A percentile compares a stretch with the other conserved stretches of the same genome.
Conservation (phyloP, 2,888 invertebrate species). For the Lypha dubia region DNA sequence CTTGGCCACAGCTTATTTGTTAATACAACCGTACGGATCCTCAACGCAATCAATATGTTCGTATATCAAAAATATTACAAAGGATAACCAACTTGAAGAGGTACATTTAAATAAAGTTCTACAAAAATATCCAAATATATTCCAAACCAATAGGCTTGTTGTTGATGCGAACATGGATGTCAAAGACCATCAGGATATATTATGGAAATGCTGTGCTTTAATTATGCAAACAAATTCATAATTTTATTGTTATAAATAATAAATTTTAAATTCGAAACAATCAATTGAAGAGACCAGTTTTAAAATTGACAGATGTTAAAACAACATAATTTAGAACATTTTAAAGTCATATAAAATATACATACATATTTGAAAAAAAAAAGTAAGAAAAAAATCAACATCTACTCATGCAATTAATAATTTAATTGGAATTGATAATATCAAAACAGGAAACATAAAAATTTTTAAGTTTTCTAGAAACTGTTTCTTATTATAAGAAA, state of each 20-base stretch:
- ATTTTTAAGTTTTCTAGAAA: conserved; percentile 75
- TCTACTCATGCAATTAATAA: conserved; percentile 44
- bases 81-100: conserved; percentile 89
- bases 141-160: conserved; percentile 86
- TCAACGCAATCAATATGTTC: conserved; percentile 95
- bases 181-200: conserved; percentile 89
- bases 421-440: conserved; percentile 65
- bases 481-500: conserved; percentile 19
- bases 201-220: conserved; percentile 92
- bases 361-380: too few species aligned
- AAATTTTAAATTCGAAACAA: conserved; percentile 34
- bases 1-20: conserved; percentile 93
- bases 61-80: conserved; percentile 90
- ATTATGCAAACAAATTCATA: conserved; percentile 26
- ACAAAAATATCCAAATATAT: conserved; percentile 90
- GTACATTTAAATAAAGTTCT: conserved; percentile 91
- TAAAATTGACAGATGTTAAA: conserved; percentile 4
- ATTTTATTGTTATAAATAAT: conserved; percentile 6
- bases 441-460: conserved; percentile 68
- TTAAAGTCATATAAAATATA: not conserved
- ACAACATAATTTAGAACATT: conserved; percentile 6
- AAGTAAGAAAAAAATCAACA: conserved; percentile 3
- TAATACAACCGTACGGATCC: conserved; percentile 95
- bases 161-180: conserved; percentile 80
- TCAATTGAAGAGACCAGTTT: conserved; percentile 67